Evolutionary conservation across 2,113 vertebrate genomes (phyloP), one percentile per base, ranked within the genome.

Genomic region (Regulus satrapa): DNA sequence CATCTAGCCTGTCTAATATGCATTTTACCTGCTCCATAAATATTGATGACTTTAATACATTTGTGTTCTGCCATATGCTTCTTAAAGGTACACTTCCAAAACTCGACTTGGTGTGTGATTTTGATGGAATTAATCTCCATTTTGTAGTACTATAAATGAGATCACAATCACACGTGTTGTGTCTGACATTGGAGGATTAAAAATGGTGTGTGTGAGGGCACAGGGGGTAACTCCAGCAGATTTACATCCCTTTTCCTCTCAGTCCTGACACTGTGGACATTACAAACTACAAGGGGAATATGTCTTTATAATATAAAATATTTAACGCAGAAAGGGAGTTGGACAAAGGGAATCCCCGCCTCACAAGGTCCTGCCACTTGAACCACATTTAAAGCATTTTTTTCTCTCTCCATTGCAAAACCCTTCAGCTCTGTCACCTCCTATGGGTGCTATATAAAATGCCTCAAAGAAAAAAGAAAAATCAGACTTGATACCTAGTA

Each of bases 1-100:
- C 71, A 89, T 89, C 94, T 92, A 96, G 88, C 94, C 78, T 95
- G 81, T 74, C 94, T 94, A 94, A 93, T 94, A 92, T 86, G 94
- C 83, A 87, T 97, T 88, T 85, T 97, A 96, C 96, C 97, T 97
- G 96, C 89, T 94, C 93, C 89, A 95, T 94, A 95, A 96, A 96
- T 97, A 97, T 96, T 92, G 95, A 96, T 95, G 87, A 91, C 82
- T 96, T 96, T 75, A 94, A 93, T 96, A 92, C 87, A 89, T 94
- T 89, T 93, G 85, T 92, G 80, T 91, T 92, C 88, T 94, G 72
- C 89, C 85, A 89, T 93, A 94, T 91, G 95, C 59, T 96, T 96
- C 94, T 96, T 95, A 94, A 95, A 95, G 92, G 72, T 96, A 94
- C 66, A 94, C 18, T 88, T 95, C 71, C 90, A 92, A 92, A 96